Base-by-base conservation (phyloP, 2,888 invertebrate genomes). In the Nesidiocoris tenuis region DNA sequence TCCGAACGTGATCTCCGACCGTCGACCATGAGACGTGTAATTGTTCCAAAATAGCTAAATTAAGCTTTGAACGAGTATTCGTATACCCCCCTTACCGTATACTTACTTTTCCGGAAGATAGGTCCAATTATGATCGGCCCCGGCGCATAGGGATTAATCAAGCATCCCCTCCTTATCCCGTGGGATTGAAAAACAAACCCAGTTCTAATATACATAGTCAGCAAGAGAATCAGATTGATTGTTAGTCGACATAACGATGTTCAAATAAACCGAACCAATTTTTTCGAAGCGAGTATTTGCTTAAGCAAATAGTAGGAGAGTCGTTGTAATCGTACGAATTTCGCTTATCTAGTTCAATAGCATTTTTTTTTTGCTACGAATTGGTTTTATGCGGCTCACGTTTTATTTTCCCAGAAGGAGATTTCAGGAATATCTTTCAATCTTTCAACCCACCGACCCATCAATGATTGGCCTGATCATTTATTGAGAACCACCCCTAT, bases 1-100 rank as follows among this genome's bases (percentile, higher is more conserved):
- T n/a, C n/a, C 55, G 55, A 54, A 70, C 70, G 70, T 70, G 70
- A 70, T 59, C 61, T 22, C 57, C 17, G 12, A 57, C 59, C 70
- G 59, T 22, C 39, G 39, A 18, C 19, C 72, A 61, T 61, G 22
- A 61, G 74, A 64, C 17, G 18, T 55, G 64, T 74, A 74, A 74
- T 74, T 74, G 64, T 55, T 74, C 64, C 56, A 64, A 74, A 74
- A 74, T 74, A 56, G 74, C 74, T 74, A 55, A 74, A 74, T 74
- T 64, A 64, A 64, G 64, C 2, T 63, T 59, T 22, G 22, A 18
- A 57, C 55, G 57, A 57, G 18, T 0, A 17, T 23, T 24, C 3
- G 39, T 39, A n/a, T n/a, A 12, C 39, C 39, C 39, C 19, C 63
- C 63, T 5, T n/a, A n/a, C n/a, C n/a, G n/a, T n/a, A n/a, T n/a